A percentile compares a stretch with the other conserved stretches of the same genome.
Evolutionary conservation across 2,888 invertebrate species (phyloP).

Genomic region (Nycteola revayana): DNA sequence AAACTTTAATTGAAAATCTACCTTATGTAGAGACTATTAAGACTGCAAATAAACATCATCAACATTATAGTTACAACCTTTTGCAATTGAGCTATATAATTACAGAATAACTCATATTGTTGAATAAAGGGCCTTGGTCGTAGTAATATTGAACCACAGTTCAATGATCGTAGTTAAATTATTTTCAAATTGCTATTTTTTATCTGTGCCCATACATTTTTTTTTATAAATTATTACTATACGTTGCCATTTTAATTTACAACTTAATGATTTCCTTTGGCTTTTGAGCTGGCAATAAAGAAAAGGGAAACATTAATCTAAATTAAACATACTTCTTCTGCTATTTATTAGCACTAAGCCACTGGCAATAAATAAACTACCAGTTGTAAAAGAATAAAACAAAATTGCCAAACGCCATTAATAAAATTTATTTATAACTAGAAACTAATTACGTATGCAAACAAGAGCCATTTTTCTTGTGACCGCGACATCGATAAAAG

Average conservation of each 20-base stretch:
- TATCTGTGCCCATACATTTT: background rate
- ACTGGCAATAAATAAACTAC: conserved; percentile 6
- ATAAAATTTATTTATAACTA: conserved; percentile 23
- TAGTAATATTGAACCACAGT: conserved; percentile 18
- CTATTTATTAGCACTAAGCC: conserved; percentile 9
- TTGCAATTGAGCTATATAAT: conserved; percentile 41
- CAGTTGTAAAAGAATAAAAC: conserved; percentile 13
- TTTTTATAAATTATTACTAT: conserved; percentile 1
- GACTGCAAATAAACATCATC: conserved; percentile 1
- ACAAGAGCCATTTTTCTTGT: conserved; percentile 27
- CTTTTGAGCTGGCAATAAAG: too few relatives aligned
- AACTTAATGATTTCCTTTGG: too few relatives aligned
- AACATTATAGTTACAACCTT: conserved; percentile 7
- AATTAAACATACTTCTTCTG: conserved; percentile 2
- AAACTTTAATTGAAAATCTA: background rate
- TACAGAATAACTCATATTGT: conserved; percentile 50
- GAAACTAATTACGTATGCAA: conserved; percentile 30
- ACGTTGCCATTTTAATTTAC: too few relatives aligned
- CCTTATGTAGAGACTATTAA: conserved; percentile 4
- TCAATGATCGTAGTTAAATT: conserved; percentile 8
- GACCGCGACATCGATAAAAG: conserved; percentile 36
- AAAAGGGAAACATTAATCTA: too few relatives aligned
- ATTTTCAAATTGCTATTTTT: conserved; percentile 16
- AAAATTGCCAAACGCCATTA: conserved; percentile 25
- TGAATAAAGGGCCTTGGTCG: conserved; percentile 35